Evolutionary conservation across 2,797 vertebrate genomes (phyloP), one percentile per base, ranked within the genome.

Genomic region (Pelobates cultripes): DNA sequence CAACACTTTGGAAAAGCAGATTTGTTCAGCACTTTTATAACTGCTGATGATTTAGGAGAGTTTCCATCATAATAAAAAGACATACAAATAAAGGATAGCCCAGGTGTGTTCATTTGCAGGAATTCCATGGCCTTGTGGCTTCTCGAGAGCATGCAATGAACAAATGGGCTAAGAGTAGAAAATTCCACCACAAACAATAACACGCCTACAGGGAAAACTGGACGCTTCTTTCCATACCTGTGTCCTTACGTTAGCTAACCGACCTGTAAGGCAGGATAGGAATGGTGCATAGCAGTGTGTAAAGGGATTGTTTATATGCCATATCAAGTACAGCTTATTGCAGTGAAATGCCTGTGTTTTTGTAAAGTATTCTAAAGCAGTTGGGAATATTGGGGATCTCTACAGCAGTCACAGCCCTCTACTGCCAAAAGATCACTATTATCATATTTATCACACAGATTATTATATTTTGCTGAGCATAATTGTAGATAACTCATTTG

Each of bases 1-100:
- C 73, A 74, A 77, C 85, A 86, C 0, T 0, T 17, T 77, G 43
- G 3, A 85, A 66, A 79, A 83, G 77, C 78, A 53, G 64, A 75
- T 83, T 83, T 83, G 76, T 79, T 83, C 76, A 79, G 76, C 45
- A n/a, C 43, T 64, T 53, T 64, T 79, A 67, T 70, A 78, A 69
- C 66, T 70, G 61, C 45, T 76, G 43, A 78, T 74, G 14, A 45
- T 70, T 79, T 70, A 66, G 71, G 66, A 70, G 40, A 70, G 47
- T 67, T 82, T 71, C 80, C 74, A 72, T 47, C 55, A 71, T 64
- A 17, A 69, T 67, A 69, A 78, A 73, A 73, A 68, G 70, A 68
- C 17, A 74, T 74, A 51, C 5, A 64, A 40, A 64, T 28, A 64
- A 60, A 60, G 14, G 68, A 71, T 81, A 45, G 43, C 6, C 72